Evolutionary conservation across 1,140 invertebrate genomes (phyloP).

Genomic region (Phymorhynchus buccinoides): DNA sequence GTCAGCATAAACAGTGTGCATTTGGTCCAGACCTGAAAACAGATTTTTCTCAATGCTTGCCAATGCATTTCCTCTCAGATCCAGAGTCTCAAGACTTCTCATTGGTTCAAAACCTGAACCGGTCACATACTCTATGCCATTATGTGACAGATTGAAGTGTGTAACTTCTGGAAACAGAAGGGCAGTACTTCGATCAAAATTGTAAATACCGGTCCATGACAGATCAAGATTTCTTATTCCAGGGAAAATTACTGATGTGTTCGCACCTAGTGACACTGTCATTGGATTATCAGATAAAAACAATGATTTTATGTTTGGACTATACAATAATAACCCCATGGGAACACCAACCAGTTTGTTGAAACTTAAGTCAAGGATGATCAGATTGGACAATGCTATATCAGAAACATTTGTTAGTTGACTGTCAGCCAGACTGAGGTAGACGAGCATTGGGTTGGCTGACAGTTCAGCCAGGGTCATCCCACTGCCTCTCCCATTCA

Average conservation of each 20-base stretch:
- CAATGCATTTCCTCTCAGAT: conserved; percentile 4
- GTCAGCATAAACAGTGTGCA: conserved; percentile 9
- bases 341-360: background rate
- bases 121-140: background rate
- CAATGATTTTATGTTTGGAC: conserved; percentile 13
- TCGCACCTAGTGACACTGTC: conserved; percentile 28
- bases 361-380: background rate
- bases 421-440: conserved; percentile 21
- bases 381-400: background rate
- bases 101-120: background rate
- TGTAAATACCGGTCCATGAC: background rate
- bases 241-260: background rate
- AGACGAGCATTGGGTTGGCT: background rate
- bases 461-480: background rate
- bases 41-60: background rate
- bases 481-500: background rate
- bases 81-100: background rate
- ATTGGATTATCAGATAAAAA: conserved; percentile 40
- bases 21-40: background rate
- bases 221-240: background rate
- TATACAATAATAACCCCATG: background rate
- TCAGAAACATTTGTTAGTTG: background rate
- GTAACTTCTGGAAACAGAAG: background rate
- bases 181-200: background rate
- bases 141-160: background rate